Percentiles rank a stretch among this genome's conserved stretches.
phyloP scores from a whole-genome alignment of 2,888 invertebrate species.

The Keiferia lycopersicella region DNA sequence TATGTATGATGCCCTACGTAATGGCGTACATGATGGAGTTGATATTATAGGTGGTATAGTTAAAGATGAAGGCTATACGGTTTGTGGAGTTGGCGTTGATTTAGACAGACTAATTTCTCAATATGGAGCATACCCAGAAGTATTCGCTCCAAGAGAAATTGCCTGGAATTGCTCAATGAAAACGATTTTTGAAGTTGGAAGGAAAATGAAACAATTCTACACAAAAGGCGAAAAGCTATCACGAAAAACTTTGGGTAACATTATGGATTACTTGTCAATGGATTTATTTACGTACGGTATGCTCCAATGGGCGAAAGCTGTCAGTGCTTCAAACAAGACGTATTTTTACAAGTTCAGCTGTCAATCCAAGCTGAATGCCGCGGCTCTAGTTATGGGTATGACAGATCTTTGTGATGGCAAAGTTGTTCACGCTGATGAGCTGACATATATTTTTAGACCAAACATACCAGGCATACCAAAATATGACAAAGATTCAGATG shows the following conservation, averaged over 20 bases:
- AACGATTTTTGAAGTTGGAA: constrained; percentile 40
- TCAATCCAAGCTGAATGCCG: constrained; percentile 44
- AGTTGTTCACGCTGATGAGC: constrained; percentile 46
- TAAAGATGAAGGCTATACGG: constrained; percentile 82
- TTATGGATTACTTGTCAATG: constrained; percentile 37
- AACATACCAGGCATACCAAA: constrained; percentile 30
- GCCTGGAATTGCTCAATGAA: constrained; percentile 33
- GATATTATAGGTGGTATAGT: constrained; percentile 86
- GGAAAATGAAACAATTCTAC: constrained; percentile 41
- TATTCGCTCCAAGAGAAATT: constrained; percentile 37
- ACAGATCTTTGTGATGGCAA: constrained; percentile 33
- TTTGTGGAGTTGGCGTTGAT: constrained; percentile 19
- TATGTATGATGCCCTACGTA: constrained; percentile 53
- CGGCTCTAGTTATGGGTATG: constrained; percentile 35
- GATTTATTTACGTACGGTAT: constrained; percentile 38
- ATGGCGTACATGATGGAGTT: constrained; percentile 75
- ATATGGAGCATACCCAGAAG: constrained; percentile 31
- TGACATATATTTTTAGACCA: constrained; percentile 44
- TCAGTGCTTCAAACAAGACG: constrained; percentile 39
- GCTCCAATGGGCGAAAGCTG: constrained; percentile 42
- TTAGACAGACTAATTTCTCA: constrained; percentile 24
- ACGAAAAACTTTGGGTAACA: constrained; percentile 37
- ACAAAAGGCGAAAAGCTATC: constrained; percentile 35
- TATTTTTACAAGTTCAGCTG: constrained; percentile 48
- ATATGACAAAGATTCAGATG: constrained; percentile 35